Percentiles rank a stretch among this genome's conserved stretches.
Evolutionary conservation across 2,797 vertebrate species (phyloP).

Genomic region (Sebastiscus tertius): DNA sequence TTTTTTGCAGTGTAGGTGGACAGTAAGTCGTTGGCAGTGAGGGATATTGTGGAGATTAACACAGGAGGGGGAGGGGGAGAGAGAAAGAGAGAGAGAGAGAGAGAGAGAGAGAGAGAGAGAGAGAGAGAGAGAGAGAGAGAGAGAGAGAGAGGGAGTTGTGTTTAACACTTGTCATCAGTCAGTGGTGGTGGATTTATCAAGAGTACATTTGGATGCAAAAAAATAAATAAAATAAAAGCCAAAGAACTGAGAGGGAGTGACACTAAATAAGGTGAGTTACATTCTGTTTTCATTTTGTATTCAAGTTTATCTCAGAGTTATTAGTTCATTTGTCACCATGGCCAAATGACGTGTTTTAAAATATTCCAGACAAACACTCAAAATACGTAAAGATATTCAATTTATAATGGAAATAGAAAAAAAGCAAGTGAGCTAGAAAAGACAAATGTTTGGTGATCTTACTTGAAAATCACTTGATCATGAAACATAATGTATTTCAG

Average conservation of each 20-base stretch:
- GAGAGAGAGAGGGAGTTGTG: background rate
- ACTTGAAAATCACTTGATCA: background rate
- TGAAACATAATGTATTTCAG: background rate
- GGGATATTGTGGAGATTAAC: slow-evolving; percentile 73
- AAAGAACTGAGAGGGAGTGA: slow-evolving; percentile 4
- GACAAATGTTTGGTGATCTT: background rate
- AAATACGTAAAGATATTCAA: background rate
- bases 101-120: background rate
- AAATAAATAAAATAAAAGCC: background rate
- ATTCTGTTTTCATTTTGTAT: background rate
- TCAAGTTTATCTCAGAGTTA: background rate
- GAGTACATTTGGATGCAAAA: slow-evolving; percentile 37
- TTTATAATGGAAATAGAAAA: background rate
- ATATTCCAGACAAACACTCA: background rate
- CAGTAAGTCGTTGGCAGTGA: slow-evolving; percentile 51
- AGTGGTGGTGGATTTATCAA: slow-evolving; percentile 40
- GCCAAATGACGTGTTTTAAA: background rate
- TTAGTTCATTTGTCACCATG: background rate
- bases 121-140: background rate
- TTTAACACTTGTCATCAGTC: slow-evolving; percentile 34
- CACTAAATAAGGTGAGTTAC: slow-evolving; percentile 58
- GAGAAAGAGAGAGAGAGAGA: background rate
- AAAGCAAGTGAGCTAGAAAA: background rate
- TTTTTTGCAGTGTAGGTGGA: slow-evolving; percentile 8
- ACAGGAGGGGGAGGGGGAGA: slow-evolving; percentile 10